Evolutionary conservation across 2,113 vertebrate genomes (phyloP).

Genomic region (Daboia siamensis): DNA sequence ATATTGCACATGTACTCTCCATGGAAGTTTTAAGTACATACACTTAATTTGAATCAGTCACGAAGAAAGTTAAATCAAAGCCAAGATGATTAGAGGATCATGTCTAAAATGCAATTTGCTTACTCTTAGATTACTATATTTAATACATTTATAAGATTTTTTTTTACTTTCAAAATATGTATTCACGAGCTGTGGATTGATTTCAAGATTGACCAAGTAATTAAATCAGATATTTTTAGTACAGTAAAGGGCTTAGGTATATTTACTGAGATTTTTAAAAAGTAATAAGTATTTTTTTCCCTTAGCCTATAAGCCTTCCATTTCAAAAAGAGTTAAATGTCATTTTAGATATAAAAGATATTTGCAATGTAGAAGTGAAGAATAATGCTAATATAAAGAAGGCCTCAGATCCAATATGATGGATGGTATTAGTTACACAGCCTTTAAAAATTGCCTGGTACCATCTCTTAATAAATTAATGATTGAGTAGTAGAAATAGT

Average conservation of each 20-base stretch:
- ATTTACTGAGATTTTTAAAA: not conserved
- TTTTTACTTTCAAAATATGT: conserved; percentile 32
- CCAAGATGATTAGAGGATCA: not conserved
- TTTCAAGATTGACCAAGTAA: conserved; percentile 29
- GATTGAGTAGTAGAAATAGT: not conserved
- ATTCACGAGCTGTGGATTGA: conserved; percentile 25
- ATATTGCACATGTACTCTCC: conserved; percentile 51
- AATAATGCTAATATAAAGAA: not conserved
- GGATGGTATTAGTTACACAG: not conserved
- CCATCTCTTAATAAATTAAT: not conserved
- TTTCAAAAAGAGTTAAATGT: not conserved
- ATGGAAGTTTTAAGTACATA: conserved; percentile 34
- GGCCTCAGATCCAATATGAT: not conserved
- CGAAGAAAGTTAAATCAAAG: not conserved
- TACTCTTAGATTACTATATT: conserved; percentile 34
- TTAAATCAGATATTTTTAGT: conserved; percentile 1
- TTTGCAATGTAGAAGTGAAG: not conserved
- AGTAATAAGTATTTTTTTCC: not conserved
- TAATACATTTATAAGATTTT: conserved; percentile 25
- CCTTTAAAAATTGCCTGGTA: not conserved
- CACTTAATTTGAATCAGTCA: conserved; percentile 30
- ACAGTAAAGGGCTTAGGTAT: not conserved
- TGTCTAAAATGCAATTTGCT: conserved; percentile 5
- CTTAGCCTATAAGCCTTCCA: not conserved
- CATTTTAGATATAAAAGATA: not conserved